Conservation (phyloP, 2,113 vertebrate species). For the Anoplopoma fimbria region DNA sequence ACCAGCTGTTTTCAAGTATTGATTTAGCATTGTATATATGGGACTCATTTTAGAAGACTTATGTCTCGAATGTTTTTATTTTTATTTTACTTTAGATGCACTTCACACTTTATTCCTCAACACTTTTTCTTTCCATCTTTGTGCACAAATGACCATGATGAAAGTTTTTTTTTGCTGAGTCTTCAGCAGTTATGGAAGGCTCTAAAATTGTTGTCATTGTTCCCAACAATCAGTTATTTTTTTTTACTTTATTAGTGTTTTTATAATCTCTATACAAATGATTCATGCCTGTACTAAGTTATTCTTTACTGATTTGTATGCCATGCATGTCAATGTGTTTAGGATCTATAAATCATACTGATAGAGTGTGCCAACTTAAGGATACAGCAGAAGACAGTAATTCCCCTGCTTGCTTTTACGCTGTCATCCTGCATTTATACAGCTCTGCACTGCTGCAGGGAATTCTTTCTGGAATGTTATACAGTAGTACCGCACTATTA, state of each 20-base stretch:
- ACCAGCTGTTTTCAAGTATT: not conserved
- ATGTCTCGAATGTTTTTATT: not conserved
- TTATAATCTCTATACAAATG: not conserved
- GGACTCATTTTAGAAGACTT: not conserved
- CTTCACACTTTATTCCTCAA: not conserved
- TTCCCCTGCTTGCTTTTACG: slow-evolving; percentile 10
- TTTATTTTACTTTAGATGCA: not conserved
- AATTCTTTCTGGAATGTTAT: slow-evolving; percentile 1
- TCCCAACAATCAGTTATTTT: not conserved
- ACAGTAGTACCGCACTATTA: slow-evolving; percentile 3
- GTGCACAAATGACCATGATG: not conserved
- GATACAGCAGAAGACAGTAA: not conserved
- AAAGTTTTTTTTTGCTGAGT: not conserved
- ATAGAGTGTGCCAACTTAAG: not conserved
- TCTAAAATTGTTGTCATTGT: slow-evolving; percentile 2
- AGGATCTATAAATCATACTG: not conserved
- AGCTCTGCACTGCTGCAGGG: not conserved
- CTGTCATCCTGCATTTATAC: not conserved
- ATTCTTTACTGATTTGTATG: not conserved
- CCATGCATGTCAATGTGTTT: not conserved
- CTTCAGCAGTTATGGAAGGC: not conserved
- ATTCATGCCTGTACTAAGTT: not conserved
- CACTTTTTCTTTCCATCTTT: not conserved
- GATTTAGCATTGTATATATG: not conserved
- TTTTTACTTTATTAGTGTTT: not conserved